Conservation (phyloP, 2,797 vertebrate species). For the Ctenopoma kingsleyae region DNA sequence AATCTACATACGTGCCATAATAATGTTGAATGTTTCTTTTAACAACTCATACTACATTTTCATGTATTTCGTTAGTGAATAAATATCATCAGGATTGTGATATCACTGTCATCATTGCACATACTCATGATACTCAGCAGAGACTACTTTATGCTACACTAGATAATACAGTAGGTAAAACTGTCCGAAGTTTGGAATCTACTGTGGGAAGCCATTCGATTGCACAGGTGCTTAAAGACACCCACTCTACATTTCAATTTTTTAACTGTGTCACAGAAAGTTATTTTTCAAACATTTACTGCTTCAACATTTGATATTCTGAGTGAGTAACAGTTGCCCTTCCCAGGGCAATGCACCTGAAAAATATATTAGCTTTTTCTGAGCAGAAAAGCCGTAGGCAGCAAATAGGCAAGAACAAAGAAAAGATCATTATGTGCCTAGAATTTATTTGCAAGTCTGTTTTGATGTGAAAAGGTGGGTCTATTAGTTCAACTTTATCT, state of each 20-base stretch:
- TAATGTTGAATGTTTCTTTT: too few relatives aligned
- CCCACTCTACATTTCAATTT: background rate
- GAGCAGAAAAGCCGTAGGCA: constrained; percentile 36
- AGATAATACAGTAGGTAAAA: background rate
- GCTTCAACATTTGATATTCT: constrained; percentile 47
- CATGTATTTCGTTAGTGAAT: background rate
- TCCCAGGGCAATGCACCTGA: constrained; percentile 23
- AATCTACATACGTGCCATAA: too few relatives aligned
- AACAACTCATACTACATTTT: background rate
- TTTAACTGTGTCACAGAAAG: constrained; percentile 12
- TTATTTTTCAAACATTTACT: constrained; percentile 16
- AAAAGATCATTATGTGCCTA: constrained; percentile 41
- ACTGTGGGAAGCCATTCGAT: background rate
- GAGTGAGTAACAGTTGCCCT: constrained; percentile 37
- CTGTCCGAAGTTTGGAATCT: background rate
- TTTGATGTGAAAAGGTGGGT: constrained; percentile 45
- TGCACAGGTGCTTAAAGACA: background rate
- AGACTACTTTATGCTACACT: background rate
- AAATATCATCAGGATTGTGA: background rate
- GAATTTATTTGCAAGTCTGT: constrained; percentile 51
- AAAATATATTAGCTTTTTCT: constrained; percentile 44
- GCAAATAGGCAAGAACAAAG: constrained; percentile 43
- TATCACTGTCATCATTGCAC: too few relatives aligned
- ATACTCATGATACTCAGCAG: background rate
- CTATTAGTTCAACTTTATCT: constrained; percentile 22